Conservation (phyloP, 2,888 invertebrate species). For the Rotaria magnacalcarata region DNA sequence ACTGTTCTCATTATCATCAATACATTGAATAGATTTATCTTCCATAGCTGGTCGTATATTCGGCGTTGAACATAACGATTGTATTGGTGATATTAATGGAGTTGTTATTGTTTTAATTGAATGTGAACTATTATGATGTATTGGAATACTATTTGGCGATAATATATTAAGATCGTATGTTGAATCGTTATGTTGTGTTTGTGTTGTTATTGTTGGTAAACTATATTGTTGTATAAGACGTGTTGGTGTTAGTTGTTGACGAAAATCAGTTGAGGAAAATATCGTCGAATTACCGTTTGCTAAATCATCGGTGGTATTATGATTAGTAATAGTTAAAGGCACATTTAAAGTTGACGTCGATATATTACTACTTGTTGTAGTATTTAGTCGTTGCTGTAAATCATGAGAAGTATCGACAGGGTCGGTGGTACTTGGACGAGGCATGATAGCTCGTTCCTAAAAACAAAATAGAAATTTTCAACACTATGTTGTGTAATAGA, state of each 20-base stretch:
- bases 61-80: not conserved
- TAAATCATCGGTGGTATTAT: not conserved
- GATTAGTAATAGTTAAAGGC: not conserved
- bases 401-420: not conserved
- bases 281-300: not conserved
- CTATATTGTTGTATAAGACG: not conserved
- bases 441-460: conserved; percentile 32
- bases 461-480: no score
- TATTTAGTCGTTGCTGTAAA: not conserved
- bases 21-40: conserved; percentile 35
- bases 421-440: not conserved
- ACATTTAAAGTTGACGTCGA: not conserved
- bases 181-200: not conserved
- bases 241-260: not conserved
- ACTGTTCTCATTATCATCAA: conserved; percentile 35
- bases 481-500: no score
- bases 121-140: not conserved
- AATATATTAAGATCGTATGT: not conserved
- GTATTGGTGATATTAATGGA: not conserved
- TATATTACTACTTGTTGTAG: not conserved
- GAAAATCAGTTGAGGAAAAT: not conserved
- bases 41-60: not conserved
- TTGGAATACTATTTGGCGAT: not conserved
- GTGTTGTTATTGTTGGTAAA: not conserved
- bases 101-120: conserved; percentile 14